phyloP scores from a whole-genome alignment of 2,888 invertebrate genomes.

The Lobophora halterata region DNA sequence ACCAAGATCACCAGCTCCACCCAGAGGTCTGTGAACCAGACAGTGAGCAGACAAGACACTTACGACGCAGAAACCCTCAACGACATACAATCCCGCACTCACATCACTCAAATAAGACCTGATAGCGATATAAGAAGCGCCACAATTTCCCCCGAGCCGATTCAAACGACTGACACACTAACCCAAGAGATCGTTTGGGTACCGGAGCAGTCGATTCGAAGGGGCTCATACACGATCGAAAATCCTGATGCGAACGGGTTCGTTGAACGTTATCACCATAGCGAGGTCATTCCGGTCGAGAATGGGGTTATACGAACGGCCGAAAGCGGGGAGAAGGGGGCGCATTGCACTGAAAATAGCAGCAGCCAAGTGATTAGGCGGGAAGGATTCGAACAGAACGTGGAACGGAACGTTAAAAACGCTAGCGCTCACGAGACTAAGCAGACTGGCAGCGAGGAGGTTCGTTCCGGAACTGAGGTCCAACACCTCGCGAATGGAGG shows the following conservation, averaged over 20 bases:
- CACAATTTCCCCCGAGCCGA: conserved; percentile 64
- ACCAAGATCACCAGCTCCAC: conserved; percentile 6
- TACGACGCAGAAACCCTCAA: conserved; percentile 35
- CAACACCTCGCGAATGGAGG: conserved; percentile 67
- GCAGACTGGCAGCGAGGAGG: conserved; percentile 59
- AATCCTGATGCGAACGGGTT: conserved; percentile 54
- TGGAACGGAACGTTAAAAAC: conserved; percentile 55
- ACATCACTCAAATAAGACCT: conserved; percentile 61
- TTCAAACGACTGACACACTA: conserved; percentile 55
- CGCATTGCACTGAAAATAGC: conserved; percentile 47
- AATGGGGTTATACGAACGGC: conserved; percentile 57
- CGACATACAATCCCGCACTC: conserved; percentile 41
- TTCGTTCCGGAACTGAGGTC: conserved; percentile 62
- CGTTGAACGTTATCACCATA: conserved; percentile 58
- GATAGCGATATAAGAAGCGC: conserved; percentile 60
- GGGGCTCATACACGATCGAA: conserved; percentile 73
- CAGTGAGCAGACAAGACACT: conserved; percentile 32
- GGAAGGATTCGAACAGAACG: conserved; percentile 60
- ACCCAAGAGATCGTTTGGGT: conserved; percentile 71
- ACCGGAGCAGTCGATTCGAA: conserved; percentile 57
- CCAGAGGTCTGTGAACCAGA: conserved; percentile 25
- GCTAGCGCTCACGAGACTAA: conserved; percentile 59
- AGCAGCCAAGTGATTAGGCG: conserved; percentile 52
- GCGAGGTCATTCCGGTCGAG: conserved; percentile 61
- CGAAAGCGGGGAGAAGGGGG: conserved; percentile 58